Evolutionary conservation across 2,888 invertebrate genomes (phyloP).

Genomic region (Polymixis flavicincta): DNA sequence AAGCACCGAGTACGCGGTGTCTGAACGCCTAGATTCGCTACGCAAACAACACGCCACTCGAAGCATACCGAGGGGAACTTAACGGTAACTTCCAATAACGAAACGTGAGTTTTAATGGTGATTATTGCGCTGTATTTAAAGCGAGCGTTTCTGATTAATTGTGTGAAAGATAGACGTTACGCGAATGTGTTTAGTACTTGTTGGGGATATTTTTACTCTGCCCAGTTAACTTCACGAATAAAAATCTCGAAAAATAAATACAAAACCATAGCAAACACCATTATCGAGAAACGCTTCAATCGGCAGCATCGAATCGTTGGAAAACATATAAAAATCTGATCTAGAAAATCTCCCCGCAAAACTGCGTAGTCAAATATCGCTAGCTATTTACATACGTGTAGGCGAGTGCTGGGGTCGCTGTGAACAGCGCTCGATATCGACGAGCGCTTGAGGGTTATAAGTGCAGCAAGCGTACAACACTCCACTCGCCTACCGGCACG

Average conservation of each 20-base stretch:
- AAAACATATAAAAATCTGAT: conserved; percentile 67
- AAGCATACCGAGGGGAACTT: conserved; percentile 47
- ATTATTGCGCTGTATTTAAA: conserved; percentile 43
- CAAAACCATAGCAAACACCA: conserved; percentile 67
- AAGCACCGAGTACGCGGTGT: conserved; percentile 51
- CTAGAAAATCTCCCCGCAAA: conserved; percentile 66
- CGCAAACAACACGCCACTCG: conserved; percentile 65
- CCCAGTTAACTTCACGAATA: conserved; percentile 32
- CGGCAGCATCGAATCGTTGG: conserved; percentile 61
- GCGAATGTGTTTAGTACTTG: neutral
- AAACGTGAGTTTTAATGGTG: conserved; percentile 56
- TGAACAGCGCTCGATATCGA: conserved; percentile 66
- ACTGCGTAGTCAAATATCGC: conserved; percentile 71
- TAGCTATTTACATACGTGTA: conserved; percentile 65
- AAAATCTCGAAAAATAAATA: conserved; percentile 37
- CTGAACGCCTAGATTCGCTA: conserved; percentile 63
- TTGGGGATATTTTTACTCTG: conserved; percentile 17
- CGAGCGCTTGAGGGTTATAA: conserved; percentile 66
- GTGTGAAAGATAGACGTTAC: conserved; percentile 1
- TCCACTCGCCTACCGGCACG: conserved; percentile 35
- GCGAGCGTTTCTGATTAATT: conserved; percentile 20
- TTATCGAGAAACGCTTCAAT: conserved; percentile 73
- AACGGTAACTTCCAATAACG: conserved; percentile 43
- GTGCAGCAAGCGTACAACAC: conserved; percentile 64
- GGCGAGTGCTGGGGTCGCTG: conserved; percentile 46